phyloP scores from a whole-genome alignment of 1,140 invertebrate genomes.

The Coenobita brevimanus region DNA sequence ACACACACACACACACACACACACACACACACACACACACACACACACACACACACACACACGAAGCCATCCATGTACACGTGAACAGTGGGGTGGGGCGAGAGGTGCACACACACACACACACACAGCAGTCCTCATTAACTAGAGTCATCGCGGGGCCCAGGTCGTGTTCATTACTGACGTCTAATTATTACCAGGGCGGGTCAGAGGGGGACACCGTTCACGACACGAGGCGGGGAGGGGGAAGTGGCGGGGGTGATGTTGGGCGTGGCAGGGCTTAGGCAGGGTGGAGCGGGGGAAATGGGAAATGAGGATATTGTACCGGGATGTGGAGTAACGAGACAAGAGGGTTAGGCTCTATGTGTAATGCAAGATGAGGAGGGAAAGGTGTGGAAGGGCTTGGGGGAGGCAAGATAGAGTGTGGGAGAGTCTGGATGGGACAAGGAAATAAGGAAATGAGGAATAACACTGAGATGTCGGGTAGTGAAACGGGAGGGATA shows the following conservation, averaged over 20 bases:
- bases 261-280: neutral
- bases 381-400: neutral
- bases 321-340: neutral
- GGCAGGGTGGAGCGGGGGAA: neutral
- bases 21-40: neutral
- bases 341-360: too few species aligned
- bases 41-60: neutral
- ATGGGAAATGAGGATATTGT: neutral
- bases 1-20: too few species aligned
- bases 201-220: neutral
- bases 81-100: too few species aligned
- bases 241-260: neutral
- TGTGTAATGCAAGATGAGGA: too few species aligned
- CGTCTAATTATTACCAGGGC: conserved; percentile 55
- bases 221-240: neutral
- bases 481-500: neutral
- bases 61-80: neutral
- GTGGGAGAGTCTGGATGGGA: neutral
- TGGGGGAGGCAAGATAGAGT: neutral
- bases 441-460: neutral
- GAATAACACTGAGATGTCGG: neutral
- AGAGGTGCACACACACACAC: neutral
- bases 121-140: conserved; percentile 25
- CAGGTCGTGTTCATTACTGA: conserved; percentile 37
- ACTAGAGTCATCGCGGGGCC: conserved; percentile 1